Evolutionary conservation across 2,888 invertebrate genomes (phyloP).

Genomic region (Unio delphinus): DNA sequence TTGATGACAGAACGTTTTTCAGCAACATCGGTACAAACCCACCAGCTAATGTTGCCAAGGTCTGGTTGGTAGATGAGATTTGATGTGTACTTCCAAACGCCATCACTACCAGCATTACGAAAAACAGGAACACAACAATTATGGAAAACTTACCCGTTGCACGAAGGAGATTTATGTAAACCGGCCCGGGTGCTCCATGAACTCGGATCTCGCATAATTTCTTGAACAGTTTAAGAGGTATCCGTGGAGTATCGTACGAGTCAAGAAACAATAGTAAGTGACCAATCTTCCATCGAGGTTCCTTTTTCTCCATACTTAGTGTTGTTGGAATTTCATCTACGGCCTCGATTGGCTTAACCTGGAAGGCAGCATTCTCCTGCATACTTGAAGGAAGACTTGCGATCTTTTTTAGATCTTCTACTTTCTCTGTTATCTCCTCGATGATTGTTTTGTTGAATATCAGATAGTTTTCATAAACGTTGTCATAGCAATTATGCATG

Average conservation of each 20-base stretch:
- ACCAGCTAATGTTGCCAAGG: conserved; percentile 63
- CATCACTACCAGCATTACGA: conserved; percentile 67
- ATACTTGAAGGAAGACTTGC: conserved; percentile 59
- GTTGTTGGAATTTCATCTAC: conserved; percentile 52
- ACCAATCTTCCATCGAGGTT: conserved; percentile 63
- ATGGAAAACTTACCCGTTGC: conserved; percentile 65
- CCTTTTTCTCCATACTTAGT: conserved; percentile 52
- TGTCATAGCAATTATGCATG: conserved; percentile 69
- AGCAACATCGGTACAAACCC: conserved; percentile 67
- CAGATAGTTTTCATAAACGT: conserved; percentile 68
- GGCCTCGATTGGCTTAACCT: conserved; percentile 56
- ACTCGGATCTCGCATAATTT: conserved; percentile 63
- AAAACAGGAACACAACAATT: conserved; percentile 64
- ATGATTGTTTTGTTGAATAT: conserved; percentile 66
- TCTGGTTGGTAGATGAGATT: conserved; percentile 67
- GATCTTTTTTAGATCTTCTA: conserved; percentile 62
- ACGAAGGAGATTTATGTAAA: conserved; percentile 61
- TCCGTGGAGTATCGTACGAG: conserved; percentile 64
- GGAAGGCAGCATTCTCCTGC: conserved; percentile 67
- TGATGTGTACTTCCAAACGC: conserved; percentile 64
- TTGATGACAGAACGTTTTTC: conserved; percentile 65
- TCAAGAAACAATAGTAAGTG: conserved; percentile 68
- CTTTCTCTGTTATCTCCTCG: conserved; percentile 61
- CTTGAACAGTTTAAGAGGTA: conserved; percentile 65
- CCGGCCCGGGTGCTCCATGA: conserved; percentile 67